Conservation (phyloP, 2,888 invertebrate species). For the Teleiodes luculella region DNA sequence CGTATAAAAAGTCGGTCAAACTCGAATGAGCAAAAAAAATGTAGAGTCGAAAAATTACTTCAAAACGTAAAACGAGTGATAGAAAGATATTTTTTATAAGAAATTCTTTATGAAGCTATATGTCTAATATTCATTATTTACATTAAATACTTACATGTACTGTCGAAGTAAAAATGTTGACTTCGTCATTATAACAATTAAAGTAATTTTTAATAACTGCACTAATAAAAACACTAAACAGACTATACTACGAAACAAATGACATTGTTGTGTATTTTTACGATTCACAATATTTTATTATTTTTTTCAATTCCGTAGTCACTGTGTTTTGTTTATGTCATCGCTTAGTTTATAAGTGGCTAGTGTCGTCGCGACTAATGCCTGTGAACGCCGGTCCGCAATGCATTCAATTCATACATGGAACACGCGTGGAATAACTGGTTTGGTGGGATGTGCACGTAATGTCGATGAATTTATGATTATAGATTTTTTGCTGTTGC, state of each 20-base stretch:
- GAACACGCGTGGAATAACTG: constrained; percentile 31
- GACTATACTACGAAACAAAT: background rate
- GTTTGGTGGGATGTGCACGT: constrained; percentile 21
- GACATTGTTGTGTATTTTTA: constrained; percentile 16
- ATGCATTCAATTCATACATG: constrained; percentile 45
- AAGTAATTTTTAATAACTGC: too few species aligned
- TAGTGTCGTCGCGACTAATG: constrained; percentile 29
- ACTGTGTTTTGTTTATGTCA: background rate
- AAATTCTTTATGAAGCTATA: background rate
- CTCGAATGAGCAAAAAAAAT: too few species aligned
- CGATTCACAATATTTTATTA: constrained; percentile 11
- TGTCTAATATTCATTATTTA: background rate
- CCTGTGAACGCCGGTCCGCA: constrained; percentile 38
- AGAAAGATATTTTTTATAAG: too few species aligned
- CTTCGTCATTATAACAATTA: constrained; percentile 31
- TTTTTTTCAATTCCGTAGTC: background rate
- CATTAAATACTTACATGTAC: constrained; percentile 29
- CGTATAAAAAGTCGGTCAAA: too few species aligned
- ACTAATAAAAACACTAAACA: background rate
- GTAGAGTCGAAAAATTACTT: too few species aligned
- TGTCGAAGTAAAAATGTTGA: constrained; percentile 34
- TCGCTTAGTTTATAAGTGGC: constrained; percentile 20
- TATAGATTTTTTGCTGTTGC: too few species aligned
- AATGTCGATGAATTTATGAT: background rate
- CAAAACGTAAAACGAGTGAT: too few species aligned